These are phyloP conservation scores for Cyrtorhinus lividipennis DNA, from an alignment of 1,140 invertebrate genomes.

Conservation along the genomic window DNA sequence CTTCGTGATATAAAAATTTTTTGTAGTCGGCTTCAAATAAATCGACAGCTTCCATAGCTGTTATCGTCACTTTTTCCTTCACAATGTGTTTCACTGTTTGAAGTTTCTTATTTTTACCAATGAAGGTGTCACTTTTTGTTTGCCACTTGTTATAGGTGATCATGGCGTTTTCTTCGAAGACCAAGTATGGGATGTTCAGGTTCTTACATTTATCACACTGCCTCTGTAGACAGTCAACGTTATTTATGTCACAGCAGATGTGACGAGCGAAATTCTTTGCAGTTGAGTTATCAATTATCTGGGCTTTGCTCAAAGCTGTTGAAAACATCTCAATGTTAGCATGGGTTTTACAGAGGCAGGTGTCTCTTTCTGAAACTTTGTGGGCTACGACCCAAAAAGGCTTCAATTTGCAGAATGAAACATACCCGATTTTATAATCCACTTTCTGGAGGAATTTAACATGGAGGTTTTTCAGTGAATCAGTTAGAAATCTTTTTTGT, in stretches of 20 bases:
- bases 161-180: conserved; percentile 1
- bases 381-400: conserved; percentile 18
- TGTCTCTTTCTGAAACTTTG: conserved; percentile 19
- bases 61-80: background rate
- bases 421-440: conserved; percentile 15
- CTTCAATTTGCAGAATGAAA: conserved; percentile 16
- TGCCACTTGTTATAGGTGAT: background rate
- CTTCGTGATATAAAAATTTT: background rate
- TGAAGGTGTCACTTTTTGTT: background rate
- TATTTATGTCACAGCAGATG: conserved; percentile 15
- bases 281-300: conserved; percentile 10
- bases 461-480: conserved; percentile 17
- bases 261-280: conserved; percentile 9
- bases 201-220: conserved; percentile 16
- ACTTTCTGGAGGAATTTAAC: conserved; percentile 15
- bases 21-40: background rate
- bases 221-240: conserved; percentile 13
- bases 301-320: background rate
- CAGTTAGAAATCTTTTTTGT: conserved; percentile 18
- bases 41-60: background rate
- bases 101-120: conserved; percentile 8
- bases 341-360: conserved; percentile 16
- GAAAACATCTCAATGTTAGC: conserved; percentile 14
- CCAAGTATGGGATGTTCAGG: conserved; percentile 5
- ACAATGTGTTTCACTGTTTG: conserved; percentile 2